Evolutionary conservation across 2,797 vertebrate genomes (phyloP).

Genomic region (Notolepis coatsorum): DNA sequence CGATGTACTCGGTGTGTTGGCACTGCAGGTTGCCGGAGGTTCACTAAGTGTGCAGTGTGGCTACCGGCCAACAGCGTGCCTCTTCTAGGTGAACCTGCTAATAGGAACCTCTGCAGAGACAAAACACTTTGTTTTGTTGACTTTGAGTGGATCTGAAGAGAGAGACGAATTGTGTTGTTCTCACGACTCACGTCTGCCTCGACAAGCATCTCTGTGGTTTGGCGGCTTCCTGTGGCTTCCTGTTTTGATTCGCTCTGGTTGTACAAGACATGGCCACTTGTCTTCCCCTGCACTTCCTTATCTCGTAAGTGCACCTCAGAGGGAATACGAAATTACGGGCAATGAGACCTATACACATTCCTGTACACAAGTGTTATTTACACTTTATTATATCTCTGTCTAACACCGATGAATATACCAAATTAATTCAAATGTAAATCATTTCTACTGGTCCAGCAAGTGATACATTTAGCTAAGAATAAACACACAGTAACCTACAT

Average conservation of each 20-base stretch:
- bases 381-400: no score
- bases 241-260: constrained; percentile 38
- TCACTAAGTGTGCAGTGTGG: constrained; percentile 17
- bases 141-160: constrained; percentile 17
- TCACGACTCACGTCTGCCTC: not conserved
- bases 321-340: constrained; percentile 15
- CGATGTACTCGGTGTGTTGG: not conserved
- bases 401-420: no score
- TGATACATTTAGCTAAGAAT: no score
- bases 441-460: no score
- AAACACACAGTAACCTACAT: no score
- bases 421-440: no score
- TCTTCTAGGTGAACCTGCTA: not conserved
- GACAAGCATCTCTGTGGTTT: constrained; percentile 10
- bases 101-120: not conserved
- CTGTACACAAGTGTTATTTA: no score
- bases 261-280: constrained; percentile 36
- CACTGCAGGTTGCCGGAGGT: constrained; percentile 5
- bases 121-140: not conserved
- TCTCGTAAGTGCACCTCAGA: not conserved
- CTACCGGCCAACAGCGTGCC: constrained; percentile 10
- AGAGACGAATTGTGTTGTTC: no score
- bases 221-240: constrained; percentile 49
- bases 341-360: no score
- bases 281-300: constrained; percentile 41